phyloP scores from a whole-genome alignment of 2,888 invertebrate genomes.

The Sminthurides aquaticus region DNA sequence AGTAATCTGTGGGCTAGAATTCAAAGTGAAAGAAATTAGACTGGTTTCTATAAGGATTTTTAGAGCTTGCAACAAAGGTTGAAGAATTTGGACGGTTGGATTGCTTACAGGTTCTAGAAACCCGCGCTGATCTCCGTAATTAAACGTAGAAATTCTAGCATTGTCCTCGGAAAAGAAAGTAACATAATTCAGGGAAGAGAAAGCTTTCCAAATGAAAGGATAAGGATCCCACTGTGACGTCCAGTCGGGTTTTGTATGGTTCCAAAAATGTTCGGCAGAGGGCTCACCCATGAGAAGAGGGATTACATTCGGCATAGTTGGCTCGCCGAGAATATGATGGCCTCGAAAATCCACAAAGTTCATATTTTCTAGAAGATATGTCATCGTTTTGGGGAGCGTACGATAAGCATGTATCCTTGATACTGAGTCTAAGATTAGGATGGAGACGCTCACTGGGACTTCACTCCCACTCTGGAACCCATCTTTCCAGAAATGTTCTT shows the following conservation, averaged over 20 bases:
- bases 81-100: too few species aligned
- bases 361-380: conserved; percentile 57
- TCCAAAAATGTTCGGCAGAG: conserved; percentile 13
- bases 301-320: conserved; percentile 77
- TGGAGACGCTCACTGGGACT: conserved; percentile 31
- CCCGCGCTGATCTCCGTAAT: conserved; percentile 58
- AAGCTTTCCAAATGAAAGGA: conserved; percentile 68
- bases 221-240: conserved; percentile 57
- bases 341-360: conserved; percentile 15
- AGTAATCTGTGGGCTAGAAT: conserved; percentile 69
- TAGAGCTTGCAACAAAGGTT: too few species aligned
- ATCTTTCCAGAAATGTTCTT: background rate
- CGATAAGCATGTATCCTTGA: conserved; percentile 68
- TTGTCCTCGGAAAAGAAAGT: conserved; percentile 76
- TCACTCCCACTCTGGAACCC: background rate
- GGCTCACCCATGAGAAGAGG: conserved; percentile 63
- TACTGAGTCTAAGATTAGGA: conserved; percentile 77
- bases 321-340: conserved; percentile 11
- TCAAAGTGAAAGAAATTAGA: background rate
- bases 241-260: conserved; percentile 6
- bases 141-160: conserved; percentile 63
- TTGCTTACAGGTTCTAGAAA: conserved; percentile 51
- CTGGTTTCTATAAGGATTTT: background rate
- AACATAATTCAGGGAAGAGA: conserved; percentile 60
- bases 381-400: conserved; percentile 64